These are phyloP conservation scores for Nemotelus nigrinus DNA, from an alignment of 2,888 invertebrate species.

Conservation along the genomic window DNA sequence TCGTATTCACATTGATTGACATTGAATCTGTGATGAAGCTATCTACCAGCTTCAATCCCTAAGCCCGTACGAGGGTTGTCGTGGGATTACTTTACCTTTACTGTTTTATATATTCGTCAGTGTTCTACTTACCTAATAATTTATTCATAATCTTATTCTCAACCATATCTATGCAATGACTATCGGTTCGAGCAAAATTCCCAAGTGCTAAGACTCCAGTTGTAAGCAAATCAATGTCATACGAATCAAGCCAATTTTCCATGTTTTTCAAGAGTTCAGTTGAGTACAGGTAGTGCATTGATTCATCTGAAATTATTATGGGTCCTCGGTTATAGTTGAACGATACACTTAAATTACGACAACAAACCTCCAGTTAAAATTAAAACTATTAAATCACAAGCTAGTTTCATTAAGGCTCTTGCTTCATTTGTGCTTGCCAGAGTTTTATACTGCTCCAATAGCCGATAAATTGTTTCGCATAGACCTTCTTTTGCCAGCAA, in stretches of 20 bases:
- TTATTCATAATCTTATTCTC: conserved; percentile 79
- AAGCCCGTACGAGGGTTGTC: no score
- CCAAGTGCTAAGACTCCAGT: conserved; percentile 87
- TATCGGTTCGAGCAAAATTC: conserved; percentile 89
- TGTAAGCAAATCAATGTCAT: conserved; percentile 79
- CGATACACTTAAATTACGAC: background rate
- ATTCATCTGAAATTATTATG: conserved; percentile 73
- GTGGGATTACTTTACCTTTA: no score
- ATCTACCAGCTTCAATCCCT: no score
- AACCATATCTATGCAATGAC: conserved; percentile 86
- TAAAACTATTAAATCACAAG: conserved; percentile 85
- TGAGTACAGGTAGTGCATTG: conserved; percentile 85
- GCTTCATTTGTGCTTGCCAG: conserved; percentile 73
- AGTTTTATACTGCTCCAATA: conserved; percentile 76
- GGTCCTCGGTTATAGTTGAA: background rate
- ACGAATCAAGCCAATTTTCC: conserved; percentile 80
- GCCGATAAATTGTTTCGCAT: conserved; percentile 77
- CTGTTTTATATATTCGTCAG: no score
- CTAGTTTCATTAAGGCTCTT: conserved; percentile 78
- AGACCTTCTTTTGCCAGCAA: conserved; percentile 80
- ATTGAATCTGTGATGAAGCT: no score
- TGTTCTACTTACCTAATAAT: conserved; percentile 67
- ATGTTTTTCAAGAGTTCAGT: conserved; percentile 75
- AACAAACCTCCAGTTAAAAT: conserved; percentile 83
- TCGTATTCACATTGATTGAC: no score